Evolutionary conservation across 1,140 invertebrate genomes (phyloP).

Genomic region (Mercenaria mercenaria): DNA sequence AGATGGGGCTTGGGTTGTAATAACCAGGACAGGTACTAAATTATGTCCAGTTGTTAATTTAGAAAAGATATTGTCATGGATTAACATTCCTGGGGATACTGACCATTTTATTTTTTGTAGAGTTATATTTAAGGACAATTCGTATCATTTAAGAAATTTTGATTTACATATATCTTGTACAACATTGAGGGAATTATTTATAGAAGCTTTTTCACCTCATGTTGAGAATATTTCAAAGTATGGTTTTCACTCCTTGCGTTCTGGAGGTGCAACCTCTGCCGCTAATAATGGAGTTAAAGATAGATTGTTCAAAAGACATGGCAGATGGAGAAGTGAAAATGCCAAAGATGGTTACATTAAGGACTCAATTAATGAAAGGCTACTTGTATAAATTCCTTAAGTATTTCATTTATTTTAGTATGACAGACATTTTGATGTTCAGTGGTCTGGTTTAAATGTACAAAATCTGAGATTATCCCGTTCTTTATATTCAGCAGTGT

Average conservation of each 20-base stretch:
- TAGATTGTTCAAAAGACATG: background rate
- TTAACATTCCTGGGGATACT: background rate
- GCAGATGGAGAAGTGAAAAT: background rate
- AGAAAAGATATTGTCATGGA: background rate
- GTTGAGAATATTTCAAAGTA: no score
- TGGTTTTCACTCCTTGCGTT: constrained; percentile 32
- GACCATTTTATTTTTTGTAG: background rate
- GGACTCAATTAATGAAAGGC: background rate
- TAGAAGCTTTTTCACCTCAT: background rate
- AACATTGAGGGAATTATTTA: constrained; percentile 8
- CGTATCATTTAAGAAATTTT: background rate
- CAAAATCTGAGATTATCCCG: no score
- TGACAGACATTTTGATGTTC: no score
- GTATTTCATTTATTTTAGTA: no score
- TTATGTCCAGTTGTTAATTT: no score
- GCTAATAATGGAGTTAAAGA: background rate
- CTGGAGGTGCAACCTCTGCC: background rate
- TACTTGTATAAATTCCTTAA: no score
- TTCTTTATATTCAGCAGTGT: no score
- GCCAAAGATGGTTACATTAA: background rate
- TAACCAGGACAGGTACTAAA: constrained; percentile 9
- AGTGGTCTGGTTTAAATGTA: no score
- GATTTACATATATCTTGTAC: constrained; percentile 27
- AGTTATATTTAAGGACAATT: background rate
- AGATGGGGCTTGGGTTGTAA: constrained; percentile 6